Conservation (phyloP, 2,113 vertebrate species). For the Trinectes maculatus region DNA sequence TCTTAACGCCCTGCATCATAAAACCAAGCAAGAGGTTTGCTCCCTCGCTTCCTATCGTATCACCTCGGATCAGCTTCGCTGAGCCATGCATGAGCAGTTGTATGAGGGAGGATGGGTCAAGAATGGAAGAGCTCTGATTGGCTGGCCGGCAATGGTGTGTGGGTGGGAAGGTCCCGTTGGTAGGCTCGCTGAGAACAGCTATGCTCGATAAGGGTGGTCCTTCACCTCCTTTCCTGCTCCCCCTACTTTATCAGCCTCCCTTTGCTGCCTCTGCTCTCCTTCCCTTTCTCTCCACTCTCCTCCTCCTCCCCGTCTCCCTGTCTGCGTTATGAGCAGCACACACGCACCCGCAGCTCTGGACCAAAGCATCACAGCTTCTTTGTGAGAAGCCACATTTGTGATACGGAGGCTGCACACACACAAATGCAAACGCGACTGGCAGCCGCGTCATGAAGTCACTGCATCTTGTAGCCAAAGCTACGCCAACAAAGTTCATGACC, state of each 20-base stretch:
- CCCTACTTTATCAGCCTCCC: conserved; percentile 38
- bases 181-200: conserved; percentile 62
- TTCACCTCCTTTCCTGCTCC: conserved; percentile 59
- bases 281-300: conserved; percentile 24
- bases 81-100: conserved; percentile 72
- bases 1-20: background rate
- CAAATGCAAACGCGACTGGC: conserved; percentile 18
- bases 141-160: conserved; percentile 70
- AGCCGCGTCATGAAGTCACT: conserved; percentile 29
- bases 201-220: conserved; percentile 68
- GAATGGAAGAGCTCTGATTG: conserved; percentile 72
- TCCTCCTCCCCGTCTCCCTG: conserved; percentile 2
- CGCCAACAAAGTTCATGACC: conserved; percentile 30
- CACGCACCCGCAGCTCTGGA: conserved; percentile 9
- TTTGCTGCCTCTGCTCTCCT: conserved; percentile 18
- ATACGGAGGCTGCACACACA: background rate
- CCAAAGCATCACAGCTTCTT: conserved; percentile 26
- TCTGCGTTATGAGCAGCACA: conserved; percentile 46
- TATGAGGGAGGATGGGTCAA: conserved; percentile 73
- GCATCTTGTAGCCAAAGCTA: conserved; percentile 16
- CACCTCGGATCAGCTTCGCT: conserved; percentile 68
- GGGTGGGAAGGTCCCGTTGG: conserved; percentile 72
- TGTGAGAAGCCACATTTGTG: conserved; percentile 33
- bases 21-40: conserved; percentile 35
- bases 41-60: conserved; percentile 51